A percentile compares a stretch with the other conserved stretches of the same genome.
phyloP scores from a whole-genome alignment of 2,888 invertebrate species.

The Drosophila nr. perissopoda region DNA sequence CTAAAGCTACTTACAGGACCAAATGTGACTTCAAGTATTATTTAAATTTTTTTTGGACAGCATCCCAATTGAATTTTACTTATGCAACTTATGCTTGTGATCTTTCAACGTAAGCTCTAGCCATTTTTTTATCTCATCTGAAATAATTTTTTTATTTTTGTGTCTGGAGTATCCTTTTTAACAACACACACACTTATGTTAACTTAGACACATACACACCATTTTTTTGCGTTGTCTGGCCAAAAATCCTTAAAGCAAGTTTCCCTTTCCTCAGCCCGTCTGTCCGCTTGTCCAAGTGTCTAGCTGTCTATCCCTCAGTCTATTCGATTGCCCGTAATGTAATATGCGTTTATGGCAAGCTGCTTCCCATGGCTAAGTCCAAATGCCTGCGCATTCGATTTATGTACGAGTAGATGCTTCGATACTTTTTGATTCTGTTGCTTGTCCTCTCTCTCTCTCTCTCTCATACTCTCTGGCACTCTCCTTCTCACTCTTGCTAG shows the following conservation, averaged over 20 bases:
- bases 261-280: conserved; percentile 10
- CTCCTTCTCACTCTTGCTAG: not conserved
- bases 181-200: not conserved
- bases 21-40: not conserved
- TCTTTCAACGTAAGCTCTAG: conserved; percentile 5
- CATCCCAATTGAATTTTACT: conserved; percentile 16
- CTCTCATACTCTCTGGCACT: not conserved
- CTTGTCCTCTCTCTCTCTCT: not conserved
- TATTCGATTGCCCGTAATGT: conserved; percentile 69
- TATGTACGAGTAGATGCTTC: conserved; percentile 45
- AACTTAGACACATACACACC: not conserved
- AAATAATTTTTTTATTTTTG: conserved; percentile 15
- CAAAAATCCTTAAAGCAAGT: conserved; percentile 49
- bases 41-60: not conserved
- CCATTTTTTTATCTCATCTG: conserved; percentile 1
- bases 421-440: conserved; percentile 63
- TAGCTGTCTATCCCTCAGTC: conserved; percentile 35
- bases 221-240: conserved; percentile 49
- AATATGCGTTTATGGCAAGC: conserved; percentile 59
- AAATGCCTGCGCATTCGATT: conserved; percentile 56
- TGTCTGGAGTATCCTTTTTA: conserved; percentile 15
- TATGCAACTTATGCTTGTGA: conserved; percentile 1
- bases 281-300: conserved; percentile 24
- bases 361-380: conserved; percentile 45
- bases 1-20: not conserved